Conservation (phyloP, 2,113 vertebrate species). For the Jaculus jaculus region DNA sequence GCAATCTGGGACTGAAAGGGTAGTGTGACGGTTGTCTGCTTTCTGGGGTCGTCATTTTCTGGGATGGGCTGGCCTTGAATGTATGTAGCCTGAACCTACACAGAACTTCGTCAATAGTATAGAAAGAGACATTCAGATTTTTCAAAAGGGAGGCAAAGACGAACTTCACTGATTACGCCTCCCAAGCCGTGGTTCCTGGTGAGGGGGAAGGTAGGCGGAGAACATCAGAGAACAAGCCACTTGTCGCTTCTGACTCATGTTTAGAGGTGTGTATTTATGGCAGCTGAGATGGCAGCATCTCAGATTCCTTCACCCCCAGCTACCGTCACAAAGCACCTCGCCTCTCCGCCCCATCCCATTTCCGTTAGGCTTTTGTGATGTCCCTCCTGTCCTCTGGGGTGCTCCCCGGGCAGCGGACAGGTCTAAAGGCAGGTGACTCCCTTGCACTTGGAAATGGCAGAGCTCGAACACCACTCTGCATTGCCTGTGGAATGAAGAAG, state of each 20-base stretch:
- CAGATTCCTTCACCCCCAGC: neutral
- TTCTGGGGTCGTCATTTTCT: slow-evolving; percentile 6
- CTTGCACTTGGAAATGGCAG: neutral
- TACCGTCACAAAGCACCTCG: neutral
- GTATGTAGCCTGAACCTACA: slow-evolving; percentile 14
- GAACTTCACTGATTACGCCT: slow-evolving; percentile 70
- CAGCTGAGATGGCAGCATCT: neutral
- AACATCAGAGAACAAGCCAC: slow-evolving; percentile 38
- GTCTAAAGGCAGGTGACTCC: neutral
- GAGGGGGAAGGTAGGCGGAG: neutral
- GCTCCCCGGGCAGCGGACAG: neutral
- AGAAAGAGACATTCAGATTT: slow-evolving; percentile 15
- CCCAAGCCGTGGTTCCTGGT: neutral
- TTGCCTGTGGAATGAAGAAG: neutral
- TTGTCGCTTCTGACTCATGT: neutral
- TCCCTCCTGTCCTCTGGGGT: neutral
- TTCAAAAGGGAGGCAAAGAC: slow-evolving; percentile 47
- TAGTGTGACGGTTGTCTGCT: neutral
- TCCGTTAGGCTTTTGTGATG: neutral
- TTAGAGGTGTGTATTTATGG: neutral
- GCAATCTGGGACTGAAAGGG: slow-evolving; percentile 5
- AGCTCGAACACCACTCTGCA: neutral
- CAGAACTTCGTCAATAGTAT: neutral
- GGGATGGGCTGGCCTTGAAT: slow-evolving; percentile 46
- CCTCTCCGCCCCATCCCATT: neutral